A percentile compares a stretch with the other conserved stretches of the same genome.
These are phyloP conservation scores for Pentamera pediparva DNA, from an alignment of 53 echinoderm and acorn worm species.

Conservation along the genomic window DNA sequence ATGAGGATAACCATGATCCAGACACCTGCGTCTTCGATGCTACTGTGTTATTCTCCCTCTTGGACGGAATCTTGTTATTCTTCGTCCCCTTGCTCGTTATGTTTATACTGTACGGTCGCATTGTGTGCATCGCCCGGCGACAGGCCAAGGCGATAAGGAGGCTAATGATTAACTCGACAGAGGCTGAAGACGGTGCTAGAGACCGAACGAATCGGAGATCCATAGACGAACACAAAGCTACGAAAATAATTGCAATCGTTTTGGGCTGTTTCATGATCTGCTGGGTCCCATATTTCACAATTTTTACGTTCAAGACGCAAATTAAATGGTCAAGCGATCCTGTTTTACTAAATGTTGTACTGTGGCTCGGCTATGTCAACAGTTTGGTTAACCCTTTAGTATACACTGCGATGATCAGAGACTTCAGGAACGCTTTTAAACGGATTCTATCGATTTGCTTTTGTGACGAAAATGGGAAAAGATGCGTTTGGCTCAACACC, in stretches of 20 bases:
- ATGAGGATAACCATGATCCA: conserved; percentile 31
- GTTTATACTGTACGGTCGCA: conserved; percentile 62
- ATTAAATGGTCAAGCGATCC: conserved; percentile 38
- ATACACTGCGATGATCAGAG: conserved; percentile 72
- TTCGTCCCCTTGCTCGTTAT: conserved; percentile 71
- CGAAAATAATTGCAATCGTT: conserved; percentile 87
- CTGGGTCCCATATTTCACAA: conserved; percentile 91
- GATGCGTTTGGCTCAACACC: conserved; percentile 16
- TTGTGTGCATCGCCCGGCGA: conserved; percentile 63
- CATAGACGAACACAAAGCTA: conserved; percentile 83
- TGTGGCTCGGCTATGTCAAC: conserved; percentile 88
- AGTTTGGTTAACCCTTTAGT: conserved; percentile 74
- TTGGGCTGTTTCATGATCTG: conserved; percentile 89
- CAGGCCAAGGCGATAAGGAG: conserved; percentile 77
- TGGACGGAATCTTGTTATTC: conserved; percentile 79
- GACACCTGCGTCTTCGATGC: conserved; percentile 37
- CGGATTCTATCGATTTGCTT: conserved; percentile 41
- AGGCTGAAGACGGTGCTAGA: conserved; percentile 13
- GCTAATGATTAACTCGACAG: conserved; percentile 46
- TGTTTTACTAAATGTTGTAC: conserved; percentile 42
- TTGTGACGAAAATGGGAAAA: conserved; percentile 12
- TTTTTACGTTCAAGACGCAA: conserved; percentile 64
- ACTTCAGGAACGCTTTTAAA: conserved; percentile 84
- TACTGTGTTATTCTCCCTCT: conserved; percentile 53
- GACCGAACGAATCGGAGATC: conserved; percentile 53